Conservation (phyloP, 2,113 vertebrate genomes). For the Symphodus melops region DNA sequence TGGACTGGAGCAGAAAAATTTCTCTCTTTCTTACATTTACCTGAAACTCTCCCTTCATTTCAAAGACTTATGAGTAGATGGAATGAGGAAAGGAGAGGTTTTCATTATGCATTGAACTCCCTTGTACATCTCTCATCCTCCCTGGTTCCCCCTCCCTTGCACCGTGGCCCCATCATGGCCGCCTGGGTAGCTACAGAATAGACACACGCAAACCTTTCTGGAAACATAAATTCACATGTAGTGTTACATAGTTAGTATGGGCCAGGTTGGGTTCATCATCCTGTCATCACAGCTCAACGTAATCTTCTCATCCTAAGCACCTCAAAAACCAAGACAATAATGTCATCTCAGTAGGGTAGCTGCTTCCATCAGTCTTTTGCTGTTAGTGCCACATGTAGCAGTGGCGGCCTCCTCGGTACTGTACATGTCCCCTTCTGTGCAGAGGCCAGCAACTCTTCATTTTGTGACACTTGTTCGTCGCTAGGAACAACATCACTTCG, state of each 20-base stretch:
- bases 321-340: constrained; percentile 69
- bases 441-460: constrained; percentile 47
- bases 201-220: constrained; percentile 63
- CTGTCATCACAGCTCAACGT: constrained; percentile 53
- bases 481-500: constrained; percentile 61
- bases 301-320: constrained; percentile 80
- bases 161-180: constrained; percentile 72
- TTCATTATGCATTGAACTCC: constrained; percentile 72
- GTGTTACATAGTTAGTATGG: constrained; percentile 54
- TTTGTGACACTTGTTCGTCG: constrained; percentile 61
- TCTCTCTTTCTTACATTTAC: constrained; percentile 69
- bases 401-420: constrained; percentile 52
- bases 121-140: constrained; percentile 64
- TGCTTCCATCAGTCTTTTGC: constrained; percentile 76
- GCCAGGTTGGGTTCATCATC: constrained; percentile 42
- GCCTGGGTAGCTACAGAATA: constrained; percentile 63
- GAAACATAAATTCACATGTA: constrained; percentile 61
- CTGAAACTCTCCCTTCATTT: constrained; percentile 69
- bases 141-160: constrained; percentile 59
- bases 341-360: constrained; percentile 76
- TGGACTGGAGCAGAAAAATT: constrained; percentile 44
- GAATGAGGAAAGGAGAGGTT: constrained; percentile 68
- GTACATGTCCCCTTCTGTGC: constrained; percentile 46
- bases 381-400: constrained; percentile 67
- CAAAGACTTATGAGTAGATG: constrained; percentile 63